phyloP scores from a whole-genome alignment of 2,113 vertebrate genomes.

The Ochotona curzoniae region DNA sequence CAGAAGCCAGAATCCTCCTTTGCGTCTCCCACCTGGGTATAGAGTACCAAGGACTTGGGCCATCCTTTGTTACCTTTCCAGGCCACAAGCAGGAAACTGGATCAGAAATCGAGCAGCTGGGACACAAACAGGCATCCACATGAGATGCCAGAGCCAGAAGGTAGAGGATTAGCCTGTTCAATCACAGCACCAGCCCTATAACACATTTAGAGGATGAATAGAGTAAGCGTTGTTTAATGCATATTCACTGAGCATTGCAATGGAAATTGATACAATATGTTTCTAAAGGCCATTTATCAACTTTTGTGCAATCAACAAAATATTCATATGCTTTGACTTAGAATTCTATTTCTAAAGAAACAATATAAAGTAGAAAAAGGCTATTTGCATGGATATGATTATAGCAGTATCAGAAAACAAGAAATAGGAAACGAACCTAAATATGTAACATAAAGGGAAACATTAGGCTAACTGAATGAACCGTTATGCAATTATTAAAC shows the following conservation, averaged over 20 bases:
- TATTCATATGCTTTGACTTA: conserved; percentile 13
- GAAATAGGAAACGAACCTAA: background rate
- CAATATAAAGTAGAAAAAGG: conserved; percentile 10
- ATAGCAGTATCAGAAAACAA: conserved; percentile 27
- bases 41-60: too few relatives aligned
- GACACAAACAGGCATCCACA: too few relatives aligned
- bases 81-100: too few relatives aligned
- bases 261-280: background rate
- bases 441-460: conserved; percentile 6
- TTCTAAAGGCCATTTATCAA: conserved; percentile 33
- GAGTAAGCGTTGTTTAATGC: background rate
- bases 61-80: too few relatives aligned
- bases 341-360: background rate
- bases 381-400: conserved; percentile 8
- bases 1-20: too few relatives aligned
- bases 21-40: too few relatives aligned
- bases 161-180: too few relatives aligned
- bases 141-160: too few relatives aligned
- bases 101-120: too few relatives aligned
- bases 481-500: background rate
- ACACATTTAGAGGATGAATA: background rate
- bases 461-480: background rate
- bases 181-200: too few relatives aligned
- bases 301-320: conserved; percentile 17
- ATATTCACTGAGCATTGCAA: background rate